Base-by-base conservation (phyloP, 2,797 vertebrate species). In the Octomys mimax region DNA sequence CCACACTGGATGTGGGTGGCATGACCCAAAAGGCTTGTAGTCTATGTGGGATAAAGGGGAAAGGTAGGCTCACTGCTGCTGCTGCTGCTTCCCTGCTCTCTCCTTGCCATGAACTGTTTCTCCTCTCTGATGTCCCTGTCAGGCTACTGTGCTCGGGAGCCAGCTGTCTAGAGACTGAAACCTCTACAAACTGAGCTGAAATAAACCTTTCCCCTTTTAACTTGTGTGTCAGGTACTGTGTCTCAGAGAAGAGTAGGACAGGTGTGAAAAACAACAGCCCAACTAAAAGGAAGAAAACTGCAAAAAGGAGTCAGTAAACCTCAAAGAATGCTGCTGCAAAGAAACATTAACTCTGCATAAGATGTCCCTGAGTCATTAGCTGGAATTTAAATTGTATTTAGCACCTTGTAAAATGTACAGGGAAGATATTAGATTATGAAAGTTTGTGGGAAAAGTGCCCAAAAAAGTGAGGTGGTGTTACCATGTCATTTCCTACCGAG, bases 221-320 rank as follows among this genome's bases (percentile, higher is more conserved):
- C 39, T 14, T 42, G 22, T 26, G 39, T 46, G 71, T 75, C 71
- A 46, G 39, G 24, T 75, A 46, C 11, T 46, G 11, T 26, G 71
- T 75, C 22, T 46, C 71, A 75, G 71, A 75, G 39, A 75, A 42
- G 46, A 75, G 39, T 42, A 75, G 46, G 11, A 42, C 39, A 75
- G 39, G 39, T 46, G 22, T 75, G 24, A 46, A 42, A 75, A 75
- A 42, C 42, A 24, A 75, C 39, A 57, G 81, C 14, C 14, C 68
- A 36, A 21, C 33, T 79, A 77, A 89, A 92, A 82, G 75, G 28
- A 89, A 96, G 46, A 64, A 96, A 95, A 89, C 21, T 42, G 10
- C 7, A 85, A 66, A 91, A 64, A 54, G 16, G 28, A 80, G 18
- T 46, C 42, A 33, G 18, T 61, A 81, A 6, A 87, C 75, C 28